These are phyloP conservation scores for Tetheella fluctuosa DNA, from an alignment of 2,888 invertebrate species.

Conservation along the genomic window DNA sequence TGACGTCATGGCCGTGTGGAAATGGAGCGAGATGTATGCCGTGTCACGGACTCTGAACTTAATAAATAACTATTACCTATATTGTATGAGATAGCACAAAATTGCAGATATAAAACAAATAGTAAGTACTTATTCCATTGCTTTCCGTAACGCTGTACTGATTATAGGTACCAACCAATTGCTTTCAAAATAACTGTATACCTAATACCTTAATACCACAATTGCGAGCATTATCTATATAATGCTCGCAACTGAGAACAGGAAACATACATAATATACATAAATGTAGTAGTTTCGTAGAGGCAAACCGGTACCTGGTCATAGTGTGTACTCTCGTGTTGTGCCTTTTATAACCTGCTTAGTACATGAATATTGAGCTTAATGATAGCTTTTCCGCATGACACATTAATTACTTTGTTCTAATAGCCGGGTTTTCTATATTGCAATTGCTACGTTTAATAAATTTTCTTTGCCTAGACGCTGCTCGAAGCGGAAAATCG, in stretches of 20 bases:
- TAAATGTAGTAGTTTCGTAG: constrained; percentile 41
- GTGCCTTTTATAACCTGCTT: constrained; percentile 20
- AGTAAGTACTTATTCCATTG: not conserved
- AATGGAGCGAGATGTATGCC: constrained; percentile 67
- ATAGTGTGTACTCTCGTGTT: constrained; percentile 29
- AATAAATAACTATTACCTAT: constrained; percentile 13
- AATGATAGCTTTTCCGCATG: constrained; percentile 31
- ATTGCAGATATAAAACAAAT: not conserved
- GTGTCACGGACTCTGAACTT: constrained; percentile 57
- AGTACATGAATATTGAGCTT: constrained; percentile 23
- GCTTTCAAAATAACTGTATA: constrained; percentile 5
- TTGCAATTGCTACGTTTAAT: not conserved
- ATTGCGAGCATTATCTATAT: no score
- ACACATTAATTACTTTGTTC: constrained; percentile 18
- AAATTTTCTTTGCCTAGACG: not conserved
- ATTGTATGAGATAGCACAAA: not conserved
- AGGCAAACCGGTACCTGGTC: constrained; percentile 46
- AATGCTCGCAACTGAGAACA: constrained; percentile 37
- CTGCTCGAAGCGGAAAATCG: no score
- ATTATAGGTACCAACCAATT: not conserved
- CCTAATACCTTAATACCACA: no score
- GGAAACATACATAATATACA: constrained; percentile 41
- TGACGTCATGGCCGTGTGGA: constrained; percentile 76
- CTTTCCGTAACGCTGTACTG: not conserved
- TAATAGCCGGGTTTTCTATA: constrained; percentile 27